Evolutionary conservation across 2,888 invertebrate genomes (phyloP).

Genomic region (Pollenia griseotomentosa): DNA sequence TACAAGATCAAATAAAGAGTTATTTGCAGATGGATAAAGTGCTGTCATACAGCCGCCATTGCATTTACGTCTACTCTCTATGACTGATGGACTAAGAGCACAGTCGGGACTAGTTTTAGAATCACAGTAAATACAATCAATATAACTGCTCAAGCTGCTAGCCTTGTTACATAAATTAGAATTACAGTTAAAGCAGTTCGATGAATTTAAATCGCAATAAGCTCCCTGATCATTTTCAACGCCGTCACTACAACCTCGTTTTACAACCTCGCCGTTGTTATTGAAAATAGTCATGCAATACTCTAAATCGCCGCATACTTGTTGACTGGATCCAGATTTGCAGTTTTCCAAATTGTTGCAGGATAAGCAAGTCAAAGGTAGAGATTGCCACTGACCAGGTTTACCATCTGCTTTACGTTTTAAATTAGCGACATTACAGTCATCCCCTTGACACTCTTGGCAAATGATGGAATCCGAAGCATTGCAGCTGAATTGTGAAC

Average conservation of each 20-base stretch:
- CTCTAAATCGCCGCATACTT: conserved; percentile 73
- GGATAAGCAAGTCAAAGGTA: conserved; percentile 78
- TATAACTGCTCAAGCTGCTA: conserved; percentile 73
- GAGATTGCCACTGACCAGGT: conserved; percentile 80
- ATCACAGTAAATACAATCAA: conserved; percentile 79
- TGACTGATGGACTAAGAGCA: conserved; percentile 65
- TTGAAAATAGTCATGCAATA: conserved; percentile 81
- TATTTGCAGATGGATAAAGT: conserved; percentile 65
- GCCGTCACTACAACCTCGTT: conserved; percentile 79
- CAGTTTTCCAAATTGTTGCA: conserved; percentile 76
- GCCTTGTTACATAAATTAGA: conserved; percentile 81
- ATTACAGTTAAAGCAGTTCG: conserved; percentile 80
- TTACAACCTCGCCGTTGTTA: conserved; percentile 72
- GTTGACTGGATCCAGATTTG: conserved; percentile 10
- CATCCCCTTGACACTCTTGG: conserved; percentile 74
- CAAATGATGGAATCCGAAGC: conserved; percentile 72
- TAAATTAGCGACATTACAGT: conserved; percentile 79
- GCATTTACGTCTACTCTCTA: conserved; percentile 77
- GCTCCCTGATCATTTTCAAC: conserved; percentile 75
- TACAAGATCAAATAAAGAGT: conserved; percentile 73
- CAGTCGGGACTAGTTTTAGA: conserved; percentile 75
- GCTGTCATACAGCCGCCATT: conserved; percentile 80
- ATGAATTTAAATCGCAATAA: conserved; percentile 78
- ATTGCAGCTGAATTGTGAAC: conserved; percentile 75
- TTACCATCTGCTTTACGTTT: conserved; percentile 77